A percentile compares a stretch with the other conserved stretches of the same genome.
Conservation (phyloP, 2,113 vertebrate genomes). For the Elgaria multicarinata region DNA sequence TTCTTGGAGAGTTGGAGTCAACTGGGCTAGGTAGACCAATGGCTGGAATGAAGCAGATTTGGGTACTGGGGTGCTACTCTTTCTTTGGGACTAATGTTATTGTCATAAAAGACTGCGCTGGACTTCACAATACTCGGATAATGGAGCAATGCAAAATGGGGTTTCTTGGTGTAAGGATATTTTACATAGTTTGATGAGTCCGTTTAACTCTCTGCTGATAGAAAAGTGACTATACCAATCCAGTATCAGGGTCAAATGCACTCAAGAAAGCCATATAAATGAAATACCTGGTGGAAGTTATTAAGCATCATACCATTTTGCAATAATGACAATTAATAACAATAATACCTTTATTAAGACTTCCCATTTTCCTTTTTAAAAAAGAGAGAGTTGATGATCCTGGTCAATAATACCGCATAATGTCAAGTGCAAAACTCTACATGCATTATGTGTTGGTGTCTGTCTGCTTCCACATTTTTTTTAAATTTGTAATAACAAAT, state of each 20-base stretch:
- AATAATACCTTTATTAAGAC: too few relatives aligned
- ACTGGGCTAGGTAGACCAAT: too few relatives aligned
- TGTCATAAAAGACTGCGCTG: neutral
- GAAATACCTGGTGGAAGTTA: neutral
- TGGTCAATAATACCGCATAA: too few relatives aligned
- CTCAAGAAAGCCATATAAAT: neutral
- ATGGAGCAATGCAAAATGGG: neutral
- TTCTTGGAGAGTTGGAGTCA: neutral
- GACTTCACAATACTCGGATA: neutral
- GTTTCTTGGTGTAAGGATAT: neutral
- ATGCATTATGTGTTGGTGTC: neutral
- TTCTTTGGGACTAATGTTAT: neutral
- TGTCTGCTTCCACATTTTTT: neutral
- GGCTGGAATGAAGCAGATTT: too few relatives aligned
- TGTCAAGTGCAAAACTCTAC: neutral
- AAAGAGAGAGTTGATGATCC: too few relatives aligned
- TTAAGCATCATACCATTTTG: neutral
- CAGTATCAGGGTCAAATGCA: neutral
- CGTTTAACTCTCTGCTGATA: neutral
- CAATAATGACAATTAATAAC: neutral
- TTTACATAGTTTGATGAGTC: neutral
- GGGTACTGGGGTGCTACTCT: neutral
- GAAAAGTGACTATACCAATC: neutral
- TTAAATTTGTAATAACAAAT: neutral
- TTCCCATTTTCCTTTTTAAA: too few relatives aligned